These are phyloP conservation scores for Antechinus flavipes DNA, from an alignment of 2,113 vertebrate species.

Conservation along the genomic window DNA sequence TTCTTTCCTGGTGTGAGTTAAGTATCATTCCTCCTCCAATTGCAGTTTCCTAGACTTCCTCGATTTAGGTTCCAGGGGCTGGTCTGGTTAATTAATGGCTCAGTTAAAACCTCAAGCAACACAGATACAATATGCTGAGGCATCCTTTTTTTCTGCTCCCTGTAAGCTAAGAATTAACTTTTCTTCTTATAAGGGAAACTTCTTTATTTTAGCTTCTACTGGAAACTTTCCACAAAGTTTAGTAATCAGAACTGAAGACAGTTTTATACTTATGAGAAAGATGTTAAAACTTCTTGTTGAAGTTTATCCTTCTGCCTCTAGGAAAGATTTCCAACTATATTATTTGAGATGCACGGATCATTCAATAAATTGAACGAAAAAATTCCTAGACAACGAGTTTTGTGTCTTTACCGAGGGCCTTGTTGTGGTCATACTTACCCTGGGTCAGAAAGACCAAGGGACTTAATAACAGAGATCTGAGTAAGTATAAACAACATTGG, in stretches of 20 bases:
- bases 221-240: neutral
- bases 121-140: neutral
- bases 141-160: neutral
- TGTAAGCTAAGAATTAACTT: neutral
- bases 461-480: neutral
- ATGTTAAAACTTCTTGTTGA: neutral
- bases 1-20: slow-evolving; percentile 5
- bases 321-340: neutral
- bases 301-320: neutral
- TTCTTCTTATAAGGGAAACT: neutral
- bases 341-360: neutral
- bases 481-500: neutral
- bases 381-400: neutral
- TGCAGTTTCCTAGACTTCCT: neutral
- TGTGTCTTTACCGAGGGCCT: neutral
- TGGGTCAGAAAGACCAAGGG: neutral
- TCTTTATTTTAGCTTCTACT: neutral
- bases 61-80: neutral
- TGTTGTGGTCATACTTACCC: neutral
- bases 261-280: neutral
- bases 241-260: neutral
- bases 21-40: neutral
- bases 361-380: neutral
- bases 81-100: slow-evolving; percentile 1
- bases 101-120: neutral